These are phyloP conservation scores for Acipenser oxyrinchus DNA, from an alignment of 2,797 vertebrate species.

Conservation along the genomic window DNA sequence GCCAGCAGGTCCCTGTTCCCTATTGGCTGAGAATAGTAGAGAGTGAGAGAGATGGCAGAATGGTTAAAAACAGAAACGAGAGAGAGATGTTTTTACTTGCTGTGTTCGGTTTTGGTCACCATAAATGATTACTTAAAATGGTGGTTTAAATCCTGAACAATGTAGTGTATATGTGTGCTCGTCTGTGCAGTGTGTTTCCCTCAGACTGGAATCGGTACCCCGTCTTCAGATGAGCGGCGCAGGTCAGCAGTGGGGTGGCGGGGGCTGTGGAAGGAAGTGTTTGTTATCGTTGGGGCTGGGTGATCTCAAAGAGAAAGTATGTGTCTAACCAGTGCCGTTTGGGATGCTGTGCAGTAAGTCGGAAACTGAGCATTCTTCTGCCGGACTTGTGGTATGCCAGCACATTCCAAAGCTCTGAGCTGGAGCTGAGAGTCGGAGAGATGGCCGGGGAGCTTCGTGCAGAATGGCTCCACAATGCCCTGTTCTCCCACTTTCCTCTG, in stretches of 20 bases:
- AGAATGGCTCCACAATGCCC: no score
- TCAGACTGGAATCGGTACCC: not conserved
- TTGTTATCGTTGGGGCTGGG: slow-evolving; percentile 33
- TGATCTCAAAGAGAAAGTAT: slow-evolving; percentile 67
- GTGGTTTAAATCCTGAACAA: not conserved
- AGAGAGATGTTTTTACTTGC: no score
- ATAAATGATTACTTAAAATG: no score
- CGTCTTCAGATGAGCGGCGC: slow-evolving; percentile 17
- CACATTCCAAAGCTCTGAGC: slow-evolving; percentile 85
- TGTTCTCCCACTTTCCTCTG: no score
- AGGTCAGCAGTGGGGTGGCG: slow-evolving; percentile 24
- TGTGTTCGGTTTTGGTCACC: no score
- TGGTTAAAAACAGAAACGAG: no score
- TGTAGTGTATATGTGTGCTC: not conserved
- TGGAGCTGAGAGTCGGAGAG: slow-evolving; percentile 59
- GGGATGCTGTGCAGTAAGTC: slow-evolving; percentile 61
- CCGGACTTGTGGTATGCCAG: slow-evolving; percentile 73
- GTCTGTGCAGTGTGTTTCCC: not conserved
- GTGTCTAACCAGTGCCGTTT: slow-evolving; percentile 59
- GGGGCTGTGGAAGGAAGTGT: slow-evolving; percentile 41
- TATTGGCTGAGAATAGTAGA: no score
- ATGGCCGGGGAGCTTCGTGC: slow-evolving; percentile 36
- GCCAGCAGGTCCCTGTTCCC: no score
- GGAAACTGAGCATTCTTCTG: slow-evolving; percentile 85
- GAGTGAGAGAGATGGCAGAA: no score